These are phyloP conservation scores for Psammodynastes pulverulentus DNA, from an alignment of 2,113 vertebrate genomes.

Conservation along the genomic window DNA sequence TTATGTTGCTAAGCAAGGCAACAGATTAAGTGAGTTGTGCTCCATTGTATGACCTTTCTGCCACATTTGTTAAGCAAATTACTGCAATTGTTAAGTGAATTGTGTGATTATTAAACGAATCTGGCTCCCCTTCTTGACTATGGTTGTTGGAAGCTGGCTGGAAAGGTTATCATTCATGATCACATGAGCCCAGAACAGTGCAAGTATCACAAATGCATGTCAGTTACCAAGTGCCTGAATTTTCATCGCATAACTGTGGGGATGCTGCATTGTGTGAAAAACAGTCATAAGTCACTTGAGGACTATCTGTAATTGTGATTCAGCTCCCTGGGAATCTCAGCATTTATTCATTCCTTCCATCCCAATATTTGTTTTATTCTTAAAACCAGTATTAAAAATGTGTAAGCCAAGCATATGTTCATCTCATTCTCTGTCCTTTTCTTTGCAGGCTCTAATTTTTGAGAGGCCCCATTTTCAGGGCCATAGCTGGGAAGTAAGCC, in stretches of 20 bases:
- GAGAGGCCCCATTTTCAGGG: constrained; percentile 84
- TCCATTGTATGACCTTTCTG: neutral
- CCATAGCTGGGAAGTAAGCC: constrained; percentile 75
- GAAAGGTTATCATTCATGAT: too few relatives aligned
- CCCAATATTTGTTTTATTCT: neutral
- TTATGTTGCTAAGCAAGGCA: neutral
- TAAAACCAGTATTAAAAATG: neutral
- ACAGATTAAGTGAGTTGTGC: neutral
- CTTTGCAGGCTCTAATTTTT: constrained; percentile 77
- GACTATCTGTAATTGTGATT: neutral
- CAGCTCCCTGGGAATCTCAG: neutral
- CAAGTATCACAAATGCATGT: too few relatives aligned
- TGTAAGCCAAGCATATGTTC: neutral
- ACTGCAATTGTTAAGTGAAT: neutral
- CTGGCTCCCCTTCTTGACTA: too few relatives aligned
- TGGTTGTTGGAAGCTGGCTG: too few relatives aligned
- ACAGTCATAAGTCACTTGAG: neutral
- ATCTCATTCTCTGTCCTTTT: neutral
- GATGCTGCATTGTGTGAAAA: too few relatives aligned
- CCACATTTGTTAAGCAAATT: neutral
- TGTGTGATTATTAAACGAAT: too few relatives aligned
- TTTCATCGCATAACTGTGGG: too few relatives aligned
- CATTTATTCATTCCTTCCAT: neutral
- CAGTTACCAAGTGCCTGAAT: too few relatives aligned
- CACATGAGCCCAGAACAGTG: too few relatives aligned